Evolutionary conservation across 2,797 vertebrate genomes (phyloP).

Genomic region (Lates japonicus): DNA sequence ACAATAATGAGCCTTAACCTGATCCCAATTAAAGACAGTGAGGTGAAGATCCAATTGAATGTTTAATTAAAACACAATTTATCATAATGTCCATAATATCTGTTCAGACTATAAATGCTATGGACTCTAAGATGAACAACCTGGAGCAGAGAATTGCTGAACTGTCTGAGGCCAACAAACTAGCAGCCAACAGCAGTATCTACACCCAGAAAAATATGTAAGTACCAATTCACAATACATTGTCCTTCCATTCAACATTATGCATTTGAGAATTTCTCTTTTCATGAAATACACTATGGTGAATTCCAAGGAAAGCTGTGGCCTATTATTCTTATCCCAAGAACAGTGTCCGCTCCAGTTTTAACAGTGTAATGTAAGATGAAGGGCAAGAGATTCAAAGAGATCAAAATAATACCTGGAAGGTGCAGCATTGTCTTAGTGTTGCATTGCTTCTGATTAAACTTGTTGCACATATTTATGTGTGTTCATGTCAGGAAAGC

Average conservation of each 20-base stretch:
- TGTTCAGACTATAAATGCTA: constrained; percentile 96
- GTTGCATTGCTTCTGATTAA: constrained; percentile 6
- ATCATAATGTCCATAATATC: not conserved
- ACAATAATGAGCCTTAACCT: constrained; percentile 19
- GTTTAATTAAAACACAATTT: constrained; percentile 12
- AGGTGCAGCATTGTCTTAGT: not conserved
- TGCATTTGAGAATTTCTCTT: not conserved
- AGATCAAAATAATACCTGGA: not conserved
- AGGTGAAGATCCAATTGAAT: constrained; percentile 25
- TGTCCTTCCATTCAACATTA: not conserved
- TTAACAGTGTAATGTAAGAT: not conserved
- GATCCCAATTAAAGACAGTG: not conserved
- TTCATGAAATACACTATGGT: not conserved
- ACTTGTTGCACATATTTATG: constrained; percentile 18
- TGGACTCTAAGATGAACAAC: constrained; percentile 98
- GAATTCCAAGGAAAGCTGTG: constrained; percentile 1
- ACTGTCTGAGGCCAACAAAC: constrained; percentile 97
- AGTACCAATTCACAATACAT: constrained; percentile 68
- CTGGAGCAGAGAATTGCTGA: constrained; percentile 98
- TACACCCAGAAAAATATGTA: constrained; percentile 99
- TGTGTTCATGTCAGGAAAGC: constrained; percentile 90
- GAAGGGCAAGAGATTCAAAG: not conserved
- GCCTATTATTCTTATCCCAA: not conserved
- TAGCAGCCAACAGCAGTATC: constrained; percentile 98
- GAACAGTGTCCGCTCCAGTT: not conserved